Percentiles rank a stretch among this genome's conserved stretches.
Evolutionary conservation across 2,888 invertebrate species (phyloP).

Genomic region (Ashinkailepas kermadecensis): DNA sequence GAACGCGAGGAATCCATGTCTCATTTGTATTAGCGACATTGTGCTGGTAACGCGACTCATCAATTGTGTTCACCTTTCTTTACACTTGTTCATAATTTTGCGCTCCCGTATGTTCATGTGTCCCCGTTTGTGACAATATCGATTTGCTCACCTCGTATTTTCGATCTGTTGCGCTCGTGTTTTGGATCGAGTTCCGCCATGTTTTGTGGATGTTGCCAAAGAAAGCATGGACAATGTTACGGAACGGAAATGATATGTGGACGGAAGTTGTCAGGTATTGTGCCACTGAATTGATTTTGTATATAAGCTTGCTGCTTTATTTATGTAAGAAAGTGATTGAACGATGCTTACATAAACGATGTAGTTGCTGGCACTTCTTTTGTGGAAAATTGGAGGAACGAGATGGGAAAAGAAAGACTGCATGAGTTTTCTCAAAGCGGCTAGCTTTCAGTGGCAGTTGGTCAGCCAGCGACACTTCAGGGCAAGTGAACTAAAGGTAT

Average conservation of each 20-base stretch:
- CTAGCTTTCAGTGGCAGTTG: no score
- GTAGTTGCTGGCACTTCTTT: neutral
- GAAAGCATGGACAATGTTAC: neutral
- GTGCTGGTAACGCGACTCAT: neutral
- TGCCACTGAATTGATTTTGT: conserved; percentile 12
- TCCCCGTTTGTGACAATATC: conserved; percentile 3
- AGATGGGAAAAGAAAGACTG: no score
- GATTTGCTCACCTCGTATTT: conserved; percentile 5
- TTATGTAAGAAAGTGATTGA: conserved; percentile 12
- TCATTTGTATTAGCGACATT: neutral
- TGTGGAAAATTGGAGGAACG: neutral
- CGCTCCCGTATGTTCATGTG: neutral
- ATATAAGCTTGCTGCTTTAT: conserved; percentile 20
- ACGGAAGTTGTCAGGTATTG: neutral
- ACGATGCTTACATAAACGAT: neutral
- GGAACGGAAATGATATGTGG: neutral
- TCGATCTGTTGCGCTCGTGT: neutral
- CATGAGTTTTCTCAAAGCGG: no score
- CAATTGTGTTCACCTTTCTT: neutral
- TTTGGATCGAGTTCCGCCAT: neutral
- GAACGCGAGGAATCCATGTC: neutral
- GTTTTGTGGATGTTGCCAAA: conserved; percentile 20
- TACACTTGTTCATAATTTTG: conserved; percentile 2
- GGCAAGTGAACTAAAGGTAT: no score
- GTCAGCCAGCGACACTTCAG: no score